Evolutionary conservation across 2,113 vertebrate species (phyloP).

Genomic region (Heliornis fulica): DNA sequence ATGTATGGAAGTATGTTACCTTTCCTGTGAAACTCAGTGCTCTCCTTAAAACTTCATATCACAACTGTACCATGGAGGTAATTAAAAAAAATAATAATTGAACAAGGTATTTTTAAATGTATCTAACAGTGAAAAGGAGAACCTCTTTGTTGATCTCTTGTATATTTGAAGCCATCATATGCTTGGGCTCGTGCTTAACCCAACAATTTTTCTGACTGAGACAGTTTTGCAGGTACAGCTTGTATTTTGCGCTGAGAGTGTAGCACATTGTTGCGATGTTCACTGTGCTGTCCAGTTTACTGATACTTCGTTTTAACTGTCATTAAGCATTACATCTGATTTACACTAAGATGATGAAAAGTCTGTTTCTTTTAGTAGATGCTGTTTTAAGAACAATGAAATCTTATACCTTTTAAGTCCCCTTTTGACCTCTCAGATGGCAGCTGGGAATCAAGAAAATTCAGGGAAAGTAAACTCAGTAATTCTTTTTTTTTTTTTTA

Average conservation of each 20-base stretch:
- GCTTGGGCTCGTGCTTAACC: not conserved
- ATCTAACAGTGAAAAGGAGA: not conserved
- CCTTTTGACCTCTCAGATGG: not conserved
- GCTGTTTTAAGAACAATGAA: not conserved
- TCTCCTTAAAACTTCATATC: not conserved
- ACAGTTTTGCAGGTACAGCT: not conserved
- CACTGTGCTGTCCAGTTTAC: not conserved
- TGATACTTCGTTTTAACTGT: not conserved
- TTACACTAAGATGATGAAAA: not conserved
- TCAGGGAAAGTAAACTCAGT: not conserved
- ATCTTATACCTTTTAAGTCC: not conserved
- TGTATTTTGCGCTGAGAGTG: not conserved
- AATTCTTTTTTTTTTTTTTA: not conserved
- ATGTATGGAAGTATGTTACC: not conserved
- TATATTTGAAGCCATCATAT: not conserved
- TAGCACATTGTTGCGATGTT: not conserved
- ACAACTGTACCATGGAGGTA: not conserved
- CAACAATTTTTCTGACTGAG: not conserved
- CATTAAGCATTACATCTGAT: not conserved
- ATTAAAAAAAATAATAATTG: not conserved
- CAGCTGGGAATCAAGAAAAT: not conserved
- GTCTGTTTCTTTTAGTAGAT: not conserved
- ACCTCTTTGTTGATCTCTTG: not conserved
- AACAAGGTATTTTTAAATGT: not conserved
- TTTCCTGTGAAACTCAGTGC: not conserved